Evolutionary conservation across 2,797 vertebrate species (phyloP).

Genomic region (Anolis apletophallus): DNA sequence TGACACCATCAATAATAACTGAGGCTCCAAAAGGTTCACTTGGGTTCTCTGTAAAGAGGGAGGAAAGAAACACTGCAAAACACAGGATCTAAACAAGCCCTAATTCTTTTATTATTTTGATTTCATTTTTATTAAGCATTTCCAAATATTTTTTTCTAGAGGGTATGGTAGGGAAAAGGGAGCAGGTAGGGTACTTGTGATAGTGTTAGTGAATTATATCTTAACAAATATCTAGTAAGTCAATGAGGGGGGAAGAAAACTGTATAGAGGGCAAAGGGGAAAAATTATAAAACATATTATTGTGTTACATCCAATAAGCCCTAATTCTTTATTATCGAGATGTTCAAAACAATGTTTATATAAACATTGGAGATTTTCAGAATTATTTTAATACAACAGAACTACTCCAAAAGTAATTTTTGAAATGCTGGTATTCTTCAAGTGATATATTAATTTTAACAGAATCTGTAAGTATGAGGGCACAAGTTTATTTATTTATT

Average conservation of each 20-base stretch:
- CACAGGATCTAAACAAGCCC: rapidly evolving
- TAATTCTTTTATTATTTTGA: background rate
- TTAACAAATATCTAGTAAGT: too few relatives aligned
- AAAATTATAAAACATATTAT: too few relatives aligned
- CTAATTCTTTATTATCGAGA: background rate
- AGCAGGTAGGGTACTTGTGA: too few relatives aligned
- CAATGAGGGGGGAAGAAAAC: too few relatives aligned
- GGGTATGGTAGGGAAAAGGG: too few relatives aligned
- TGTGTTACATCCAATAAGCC: background rate
- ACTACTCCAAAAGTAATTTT: background rate
- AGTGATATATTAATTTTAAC: too few relatives aligned
- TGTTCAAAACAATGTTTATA: rapidly evolving
- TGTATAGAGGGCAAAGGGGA: too few relatives aligned
- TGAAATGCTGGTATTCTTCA: background rate
- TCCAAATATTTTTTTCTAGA: too few relatives aligned
- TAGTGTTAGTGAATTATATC: too few relatives aligned
- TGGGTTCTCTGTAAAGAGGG: constrained; percentile 91
- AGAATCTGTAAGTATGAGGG: too few relatives aligned
- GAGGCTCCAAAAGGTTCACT: constrained; percentile 99
- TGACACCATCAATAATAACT: constrained; percentile 98
- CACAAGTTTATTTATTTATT: too few relatives aligned
- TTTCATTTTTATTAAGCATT: too few relatives aligned
- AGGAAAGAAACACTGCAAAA: background rate
- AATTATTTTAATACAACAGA: background rate
- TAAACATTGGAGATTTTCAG: background rate